These are phyloP conservation scores for Acleris holmiana DNA, from an alignment of 2,888 invertebrate genomes.

Conservation along the genomic window DNA sequence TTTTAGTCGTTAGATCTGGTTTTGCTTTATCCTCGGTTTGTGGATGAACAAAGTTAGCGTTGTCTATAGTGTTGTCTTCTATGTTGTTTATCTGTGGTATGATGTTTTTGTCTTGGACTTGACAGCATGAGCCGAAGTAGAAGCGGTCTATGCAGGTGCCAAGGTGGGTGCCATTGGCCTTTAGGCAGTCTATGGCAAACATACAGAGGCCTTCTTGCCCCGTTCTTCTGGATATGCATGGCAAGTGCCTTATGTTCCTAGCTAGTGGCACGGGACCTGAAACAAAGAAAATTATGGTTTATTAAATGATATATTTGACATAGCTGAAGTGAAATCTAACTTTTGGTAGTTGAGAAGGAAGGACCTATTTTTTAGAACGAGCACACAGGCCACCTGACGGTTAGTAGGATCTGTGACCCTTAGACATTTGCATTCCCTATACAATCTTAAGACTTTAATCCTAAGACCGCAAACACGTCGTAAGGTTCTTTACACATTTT, in stretches of 20 bases:
- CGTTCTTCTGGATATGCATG: conserved; percentile 92
- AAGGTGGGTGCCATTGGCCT: conserved; percentile 95
- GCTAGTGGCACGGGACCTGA: conserved; percentile 89
- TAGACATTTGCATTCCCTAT: no score
- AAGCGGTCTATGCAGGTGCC: conserved; percentile 97
- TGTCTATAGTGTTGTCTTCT: conserved; percentile 85
- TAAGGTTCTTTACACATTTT: no score
- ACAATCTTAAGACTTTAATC: no score
- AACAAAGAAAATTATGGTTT: conserved; percentile 52
- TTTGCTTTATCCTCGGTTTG: conserved; percentile 65
- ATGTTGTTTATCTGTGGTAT: conserved; percentile 86
- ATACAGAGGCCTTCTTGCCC: conserved; percentile 94
- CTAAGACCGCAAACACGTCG: no score
- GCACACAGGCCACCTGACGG: no score
- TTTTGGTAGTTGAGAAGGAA: no score
- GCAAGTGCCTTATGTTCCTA: conserved; percentile 94
- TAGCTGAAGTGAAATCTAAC: no score
- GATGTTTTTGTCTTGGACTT: conserved; percentile 85
- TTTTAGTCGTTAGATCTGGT: conserved; percentile 44
- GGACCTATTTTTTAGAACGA: no score
- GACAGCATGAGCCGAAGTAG: conserved; percentile 97
- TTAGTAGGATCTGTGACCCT: no score
- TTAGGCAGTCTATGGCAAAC: conserved; percentile 96
- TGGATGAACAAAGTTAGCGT: conserved; percentile 75
- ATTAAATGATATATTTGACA: not conserved